Percentiles rank a stretch among this genome's conserved stretches.
These are phyloP conservation scores for Nymphalis c-album DNA, from an alignment of 2,888 invertebrate genomes.

Conservation along the genomic window DNA sequence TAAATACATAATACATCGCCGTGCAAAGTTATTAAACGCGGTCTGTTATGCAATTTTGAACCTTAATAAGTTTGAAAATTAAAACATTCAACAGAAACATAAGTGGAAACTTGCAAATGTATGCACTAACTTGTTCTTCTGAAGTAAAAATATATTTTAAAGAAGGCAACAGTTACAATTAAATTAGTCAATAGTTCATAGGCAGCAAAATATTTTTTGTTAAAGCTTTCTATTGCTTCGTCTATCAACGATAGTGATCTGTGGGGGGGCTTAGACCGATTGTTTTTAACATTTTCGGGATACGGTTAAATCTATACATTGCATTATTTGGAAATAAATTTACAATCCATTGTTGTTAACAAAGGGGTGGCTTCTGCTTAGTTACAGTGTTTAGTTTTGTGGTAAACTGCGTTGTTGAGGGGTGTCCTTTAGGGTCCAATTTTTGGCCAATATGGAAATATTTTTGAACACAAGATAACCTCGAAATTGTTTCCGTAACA, in stretches of 20 bases:
- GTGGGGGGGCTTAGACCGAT: slow-evolving; percentile 61
- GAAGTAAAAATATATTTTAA: slow-evolving; percentile 1
- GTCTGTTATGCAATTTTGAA: slow-evolving; percentile 41
- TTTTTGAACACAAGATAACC: slow-evolving; percentile 25
- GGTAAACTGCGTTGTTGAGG: slow-evolving; percentile 55
- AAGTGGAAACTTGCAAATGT: background rate
- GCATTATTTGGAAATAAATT: slow-evolving; percentile 58
- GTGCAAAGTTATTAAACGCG: slow-evolving; percentile 43
- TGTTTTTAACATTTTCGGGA: slow-evolving; percentile 65
- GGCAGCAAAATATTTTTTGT: slow-evolving; percentile 9
- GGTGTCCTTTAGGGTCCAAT: slow-evolving; percentile 54
- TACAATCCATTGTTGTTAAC: slow-evolving; percentile 58
- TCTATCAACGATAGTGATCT: slow-evolving; percentile 42
- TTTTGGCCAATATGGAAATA: slow-evolving; percentile 41
- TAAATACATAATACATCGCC: slow-evolving; percentile 61
- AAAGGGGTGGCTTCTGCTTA: slow-evolving; percentile 60
- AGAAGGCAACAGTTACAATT: background rate
- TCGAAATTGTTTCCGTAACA: too few relatives aligned
- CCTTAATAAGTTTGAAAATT: slow-evolving; percentile 33
- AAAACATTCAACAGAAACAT: background rate
- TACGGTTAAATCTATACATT: slow-evolving; percentile 59
- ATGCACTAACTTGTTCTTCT: background rate
- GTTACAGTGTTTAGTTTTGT: slow-evolving; percentile 60
- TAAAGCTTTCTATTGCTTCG: slow-evolving; percentile 9
- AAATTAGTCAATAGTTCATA: slow-evolving; percentile 7